Conservation (phyloP, 2,113 vertebrate species). For the Mellivora capensis region DNA sequence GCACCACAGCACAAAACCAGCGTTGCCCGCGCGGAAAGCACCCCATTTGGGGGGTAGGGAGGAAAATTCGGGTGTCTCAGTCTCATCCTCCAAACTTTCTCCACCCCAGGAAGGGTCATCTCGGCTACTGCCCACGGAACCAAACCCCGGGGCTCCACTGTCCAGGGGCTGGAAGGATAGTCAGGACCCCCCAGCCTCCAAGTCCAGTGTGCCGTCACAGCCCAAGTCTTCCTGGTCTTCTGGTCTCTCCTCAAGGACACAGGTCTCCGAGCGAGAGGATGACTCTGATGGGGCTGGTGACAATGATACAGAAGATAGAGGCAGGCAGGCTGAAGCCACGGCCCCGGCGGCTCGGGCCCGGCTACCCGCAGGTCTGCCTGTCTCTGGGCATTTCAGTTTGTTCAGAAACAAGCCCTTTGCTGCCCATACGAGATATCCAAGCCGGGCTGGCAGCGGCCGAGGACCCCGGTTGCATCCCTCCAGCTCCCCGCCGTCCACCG, state of each 20-base stretch:
- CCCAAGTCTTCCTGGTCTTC: conserved; percentile 48
- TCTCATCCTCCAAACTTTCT: neutral
- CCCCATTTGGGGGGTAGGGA: conserved; percentile 37
- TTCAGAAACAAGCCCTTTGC: conserved; percentile 59
- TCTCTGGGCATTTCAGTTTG: conserved; percentile 22
- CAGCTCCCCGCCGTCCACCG: neutral
- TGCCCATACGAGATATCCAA: neutral
- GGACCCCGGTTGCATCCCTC: conserved; percentile 17
- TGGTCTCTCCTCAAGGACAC: conserved; percentile 4
- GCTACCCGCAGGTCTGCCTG: neutral
- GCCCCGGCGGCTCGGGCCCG: conserved; percentile 16
- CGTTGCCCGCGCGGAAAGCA: neutral
- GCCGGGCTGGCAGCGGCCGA: neutral
- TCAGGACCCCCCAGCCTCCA: neutral
- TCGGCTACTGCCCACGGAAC: conserved; percentile 27
- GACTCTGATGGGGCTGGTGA: neutral
- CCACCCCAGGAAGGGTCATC: conserved; percentile 1
- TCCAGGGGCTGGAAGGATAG: conserved; percentile 26
- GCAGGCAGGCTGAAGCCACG: neutral
- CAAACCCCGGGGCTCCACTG: neutral
- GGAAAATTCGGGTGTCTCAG: conserved; percentile 22
- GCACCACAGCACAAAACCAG: neutral
- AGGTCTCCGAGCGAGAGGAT: conserved; percentile 15
- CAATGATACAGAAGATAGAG: neutral
- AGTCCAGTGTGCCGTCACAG: rapidly evolving